Conservation (phyloP, 1,140 invertebrate species). For the Drosophila tropicalis region DNA sequence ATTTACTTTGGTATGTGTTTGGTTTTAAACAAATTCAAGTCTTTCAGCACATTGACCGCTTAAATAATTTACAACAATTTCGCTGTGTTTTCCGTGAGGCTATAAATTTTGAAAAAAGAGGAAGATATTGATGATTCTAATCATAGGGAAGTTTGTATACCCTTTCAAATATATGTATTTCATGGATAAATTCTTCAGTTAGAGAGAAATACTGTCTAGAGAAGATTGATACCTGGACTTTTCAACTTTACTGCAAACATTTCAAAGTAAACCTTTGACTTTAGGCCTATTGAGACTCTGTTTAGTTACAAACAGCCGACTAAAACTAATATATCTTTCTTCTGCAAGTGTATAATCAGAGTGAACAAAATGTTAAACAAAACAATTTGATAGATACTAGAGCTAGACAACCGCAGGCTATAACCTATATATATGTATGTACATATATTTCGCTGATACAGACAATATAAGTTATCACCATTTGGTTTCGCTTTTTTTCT, state of each 20-base stretch:
- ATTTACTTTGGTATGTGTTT: not conserved
- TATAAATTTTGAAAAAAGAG: slow-evolving; percentile 30
- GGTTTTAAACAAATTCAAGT: slow-evolving; percentile 14
- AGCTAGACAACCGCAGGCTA: not conserved
- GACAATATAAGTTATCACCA: slow-evolving; percentile 23
- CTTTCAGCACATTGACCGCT: slow-evolving; percentile 47
- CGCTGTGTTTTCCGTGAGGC: slow-evolving; percentile 20
- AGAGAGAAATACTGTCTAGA: too few species aligned
- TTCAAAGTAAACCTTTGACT: not conserved
- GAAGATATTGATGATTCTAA: not conserved
- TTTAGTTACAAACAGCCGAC: not conserved
- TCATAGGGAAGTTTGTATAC: not conserved
- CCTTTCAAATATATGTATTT: not conserved
- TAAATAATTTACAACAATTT: slow-evolving; percentile 41
- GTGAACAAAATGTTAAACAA: slow-evolving; percentile 3
- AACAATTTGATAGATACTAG: slow-evolving; percentile 23
- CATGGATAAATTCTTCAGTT: too few species aligned
- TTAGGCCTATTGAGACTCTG: too few species aligned
- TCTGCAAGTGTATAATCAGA: not conserved
- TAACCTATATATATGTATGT: too few species aligned
- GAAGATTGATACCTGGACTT: not conserved
- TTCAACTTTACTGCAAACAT: too few species aligned
- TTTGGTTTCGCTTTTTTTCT: not conserved
- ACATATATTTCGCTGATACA: slow-evolving; percentile 18
- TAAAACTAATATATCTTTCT: not conserved